phyloP scores from a whole-genome alignment of 2,113 vertebrate species.

The Argyrosomus japonicus region DNA sequence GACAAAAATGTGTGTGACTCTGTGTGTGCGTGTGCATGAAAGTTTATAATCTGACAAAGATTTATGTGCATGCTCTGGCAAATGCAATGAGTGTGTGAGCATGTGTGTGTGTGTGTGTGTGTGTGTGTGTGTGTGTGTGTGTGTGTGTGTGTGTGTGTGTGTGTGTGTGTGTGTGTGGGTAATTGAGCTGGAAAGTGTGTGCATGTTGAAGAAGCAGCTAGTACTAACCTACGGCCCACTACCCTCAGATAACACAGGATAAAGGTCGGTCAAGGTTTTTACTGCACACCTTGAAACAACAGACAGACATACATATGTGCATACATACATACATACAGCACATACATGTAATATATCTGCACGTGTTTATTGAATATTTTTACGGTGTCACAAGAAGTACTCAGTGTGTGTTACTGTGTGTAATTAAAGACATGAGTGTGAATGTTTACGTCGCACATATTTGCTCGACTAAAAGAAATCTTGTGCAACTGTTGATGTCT shows the following conservation, averaged over 20 bases:
- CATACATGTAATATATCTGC: background rate
- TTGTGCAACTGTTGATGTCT: too few species aligned
- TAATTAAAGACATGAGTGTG: too few species aligned
- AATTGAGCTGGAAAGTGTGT: background rate
- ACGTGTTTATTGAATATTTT: background rate
- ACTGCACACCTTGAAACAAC: background rate
- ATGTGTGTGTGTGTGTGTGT: background rate
- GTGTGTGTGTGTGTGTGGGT: background rate
- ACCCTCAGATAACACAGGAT: background rate
- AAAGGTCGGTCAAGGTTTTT: background rate
- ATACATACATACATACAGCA: background rate
- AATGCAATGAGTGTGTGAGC: background rate
- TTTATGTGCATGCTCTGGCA: background rate
- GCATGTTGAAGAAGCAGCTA: background rate
- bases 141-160: background rate
- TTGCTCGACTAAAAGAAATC: too few species aligned
- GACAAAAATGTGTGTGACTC: background rate
- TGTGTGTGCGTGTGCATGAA: background rate
- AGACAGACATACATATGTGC: background rate
- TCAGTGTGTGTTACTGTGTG: background rate
- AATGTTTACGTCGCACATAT: too few species aligned
- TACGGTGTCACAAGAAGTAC: background rate
- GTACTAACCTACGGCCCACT: background rate
- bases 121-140: constrained; percentile 1
- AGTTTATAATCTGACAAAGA: background rate